Conservation (phyloP, 2,888 invertebrate genomes). For the Sphinx pinastri region DNA sequence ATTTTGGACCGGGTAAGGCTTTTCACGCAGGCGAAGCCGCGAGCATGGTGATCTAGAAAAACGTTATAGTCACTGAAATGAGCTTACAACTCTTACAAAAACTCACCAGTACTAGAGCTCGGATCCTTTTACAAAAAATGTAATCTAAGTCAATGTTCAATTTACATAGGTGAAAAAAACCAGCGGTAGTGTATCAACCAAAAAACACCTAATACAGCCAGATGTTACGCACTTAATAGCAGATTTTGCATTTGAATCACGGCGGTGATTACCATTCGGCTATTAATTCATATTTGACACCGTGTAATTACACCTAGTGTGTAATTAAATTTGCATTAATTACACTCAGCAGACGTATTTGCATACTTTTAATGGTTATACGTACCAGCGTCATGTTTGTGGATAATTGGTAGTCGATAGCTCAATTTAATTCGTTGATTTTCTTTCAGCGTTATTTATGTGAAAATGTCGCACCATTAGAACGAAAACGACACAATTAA, state of each 20-base stretch:
- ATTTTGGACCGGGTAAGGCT: too few relatives aligned
- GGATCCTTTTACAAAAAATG: not conserved
- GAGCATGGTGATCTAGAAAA: too few relatives aligned
- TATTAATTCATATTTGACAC: constrained; percentile 63
- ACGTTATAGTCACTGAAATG: too few relatives aligned
- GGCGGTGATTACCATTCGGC: constrained; percentile 38
- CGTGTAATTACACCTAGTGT: constrained; percentile 48
- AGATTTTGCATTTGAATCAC: constrained; percentile 15
- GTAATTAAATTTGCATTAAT: constrained; percentile 67
- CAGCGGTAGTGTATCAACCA: not conserved
- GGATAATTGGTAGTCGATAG: constrained; percentile 35
- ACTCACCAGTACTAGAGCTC: too few relatives aligned
- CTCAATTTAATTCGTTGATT: constrained; percentile 20
- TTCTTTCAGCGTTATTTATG: constrained; percentile 6
- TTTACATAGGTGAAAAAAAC: constrained; percentile 1
- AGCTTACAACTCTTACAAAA: too few relatives aligned
- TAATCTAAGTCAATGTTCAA: not conserved
- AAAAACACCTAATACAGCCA: not conserved
- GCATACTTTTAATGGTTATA: constrained; percentile 42
- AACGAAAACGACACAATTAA: too few relatives aligned
- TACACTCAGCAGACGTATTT: constrained; percentile 53
- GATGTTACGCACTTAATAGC: not conserved
- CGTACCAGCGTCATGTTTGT: constrained; percentile 26
- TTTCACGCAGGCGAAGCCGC: too few relatives aligned
- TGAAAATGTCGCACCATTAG: too few relatives aligned